These are phyloP conservation scores for Piprites chloris DNA, from an alignment of 2,113 vertebrate genomes.

Conservation along the genomic window DNA sequence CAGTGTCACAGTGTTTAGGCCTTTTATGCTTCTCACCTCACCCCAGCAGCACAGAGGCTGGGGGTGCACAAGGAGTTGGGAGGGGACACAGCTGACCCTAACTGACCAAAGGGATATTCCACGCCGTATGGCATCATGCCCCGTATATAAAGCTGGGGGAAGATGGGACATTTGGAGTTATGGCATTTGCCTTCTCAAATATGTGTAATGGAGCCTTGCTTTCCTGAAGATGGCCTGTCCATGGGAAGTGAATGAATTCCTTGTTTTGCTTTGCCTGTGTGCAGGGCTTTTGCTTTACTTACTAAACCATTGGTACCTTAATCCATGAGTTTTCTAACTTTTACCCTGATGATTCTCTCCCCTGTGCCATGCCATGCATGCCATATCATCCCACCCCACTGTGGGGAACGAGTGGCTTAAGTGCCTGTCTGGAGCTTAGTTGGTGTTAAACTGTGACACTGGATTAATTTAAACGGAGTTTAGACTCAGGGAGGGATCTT, in stretches of 20 bases:
- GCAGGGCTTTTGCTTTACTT: background rate
- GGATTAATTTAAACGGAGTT: background rate
- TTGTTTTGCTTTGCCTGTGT: background rate
- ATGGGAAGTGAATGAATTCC: background rate
- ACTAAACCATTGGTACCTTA: background rate
- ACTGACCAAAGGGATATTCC: background rate
- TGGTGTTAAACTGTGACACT: background rate
- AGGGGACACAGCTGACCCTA: background rate
- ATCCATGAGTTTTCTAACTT: background rate
- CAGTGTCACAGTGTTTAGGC: background rate
- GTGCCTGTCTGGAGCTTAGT: accelerated
- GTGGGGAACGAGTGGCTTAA: accelerated
- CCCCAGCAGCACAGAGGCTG: background rate
- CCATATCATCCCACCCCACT: too few relatives aligned
- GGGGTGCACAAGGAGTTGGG: background rate
- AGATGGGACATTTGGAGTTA: background rate
- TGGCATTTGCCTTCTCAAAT: background rate
- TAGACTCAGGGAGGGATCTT: background rate
- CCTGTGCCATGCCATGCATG: too few relatives aligned
- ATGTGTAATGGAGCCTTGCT: background rate
- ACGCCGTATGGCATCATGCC: background rate
- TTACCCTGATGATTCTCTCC: background rate
- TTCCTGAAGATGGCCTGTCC: background rate
- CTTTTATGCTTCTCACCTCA: background rate
- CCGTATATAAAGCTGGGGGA: background rate